Evolutionary conservation across 2,888 invertebrate genomes (phyloP).

Genomic region (Nysson spinosus): DNA sequence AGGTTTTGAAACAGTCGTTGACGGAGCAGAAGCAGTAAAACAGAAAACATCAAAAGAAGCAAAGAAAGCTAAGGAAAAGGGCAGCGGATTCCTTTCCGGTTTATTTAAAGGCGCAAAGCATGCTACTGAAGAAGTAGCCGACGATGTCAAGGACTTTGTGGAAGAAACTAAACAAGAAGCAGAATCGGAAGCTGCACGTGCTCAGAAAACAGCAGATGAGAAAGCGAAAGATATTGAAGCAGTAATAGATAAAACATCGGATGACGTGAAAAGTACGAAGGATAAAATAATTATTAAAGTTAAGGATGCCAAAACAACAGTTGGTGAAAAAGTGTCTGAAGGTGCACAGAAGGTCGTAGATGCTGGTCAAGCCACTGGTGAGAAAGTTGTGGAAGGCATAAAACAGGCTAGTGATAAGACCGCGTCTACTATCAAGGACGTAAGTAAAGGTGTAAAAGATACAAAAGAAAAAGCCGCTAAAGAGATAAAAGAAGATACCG

Average conservation of each 20-base stretch:
- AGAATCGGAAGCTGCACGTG: slow-evolving; percentile 46
- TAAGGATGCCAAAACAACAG: slow-evolving; percentile 23
- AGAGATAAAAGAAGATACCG: slow-evolving; percentile 47
- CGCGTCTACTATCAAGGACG: slow-evolving; percentile 65
- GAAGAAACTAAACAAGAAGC: slow-evolving; percentile 76
- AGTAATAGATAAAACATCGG: slow-evolving; percentile 35
- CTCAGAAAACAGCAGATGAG: slow-evolving; percentile 40
- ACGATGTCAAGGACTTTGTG: slow-evolving; percentile 75
- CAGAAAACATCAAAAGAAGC: slow-evolving; percentile 54
- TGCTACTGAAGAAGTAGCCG: slow-evolving; percentile 51
- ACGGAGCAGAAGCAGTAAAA: slow-evolving; percentile 63
- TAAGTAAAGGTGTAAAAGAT: slow-evolving; percentile 77
- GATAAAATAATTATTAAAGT: slow-evolving; percentile 33
- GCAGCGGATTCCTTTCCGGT: slow-evolving; percentile 56
- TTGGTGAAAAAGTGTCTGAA: slow-evolving; percentile 40
- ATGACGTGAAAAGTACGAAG: slow-evolving; percentile 34
- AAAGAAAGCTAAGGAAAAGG: slow-evolving; percentile 64
- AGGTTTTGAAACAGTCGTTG: slow-evolving; percentile 57
- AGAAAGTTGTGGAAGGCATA: slow-evolving; percentile 75
- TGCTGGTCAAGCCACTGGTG: slow-evolving; percentile 50
- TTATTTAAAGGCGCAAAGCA: slow-evolving; percentile 60
- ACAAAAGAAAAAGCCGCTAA: slow-evolving; percentile 76
- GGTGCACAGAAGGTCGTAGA: slow-evolving; percentile 10
- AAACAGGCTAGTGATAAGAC: not conserved
- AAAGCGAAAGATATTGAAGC: slow-evolving; percentile 28